Evolutionary conservation across 2,797 vertebrate genomes (phyloP), one percentile per base, ranked within the genome.

Genomic region (Oreochromis mossambicus): DNA sequence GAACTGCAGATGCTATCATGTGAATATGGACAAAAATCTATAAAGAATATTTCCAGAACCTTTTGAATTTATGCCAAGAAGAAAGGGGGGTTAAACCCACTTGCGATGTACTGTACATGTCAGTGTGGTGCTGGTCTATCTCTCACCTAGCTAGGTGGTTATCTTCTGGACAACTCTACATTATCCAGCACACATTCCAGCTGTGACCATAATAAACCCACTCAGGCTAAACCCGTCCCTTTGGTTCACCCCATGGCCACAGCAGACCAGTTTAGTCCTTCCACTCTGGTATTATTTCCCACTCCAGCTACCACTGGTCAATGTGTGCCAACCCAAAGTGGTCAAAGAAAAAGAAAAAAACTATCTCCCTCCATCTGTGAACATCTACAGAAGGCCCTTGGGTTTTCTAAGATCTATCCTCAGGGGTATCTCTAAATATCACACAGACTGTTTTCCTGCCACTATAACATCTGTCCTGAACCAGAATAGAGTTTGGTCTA

Each of bases 191-290:
- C 63, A 54, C 78, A 86, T 87, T 87, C 87, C 92, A 89, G 78
- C 83, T 84, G 55, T 55, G 81, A 80, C 86, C 84, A 55, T 21
- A 83, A 88, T 85, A 91, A 88, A 48, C 63, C 81, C 81, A 70
- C 68, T 77, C 76, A 77, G 21, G 77, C 84, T 84, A 79, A 85
- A 81, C 77, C 89, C 9, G 38, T 63, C 86, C 58, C 58, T 82
- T 87, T 3, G 91, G 90, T 87, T 88, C 66, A 86, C 88, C 87
- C 84, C 70, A 17, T 80, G 82, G 63, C 85, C 78, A 78, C 78
- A 87, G 81, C 82, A 85, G 55, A 82, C 79, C 5, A 7, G 89
- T 88, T 94, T 81, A 92, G 81, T 75, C 55, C 48, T 80, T 82
- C 73, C 19, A 88, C 79, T 58, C 84, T 78, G 36, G 56, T 48